Percentiles rank a stretch among this genome's conserved stretches.
Conservation (phyloP, 2,888 invertebrate genomes). For the Acrobasis repandana region DNA sequence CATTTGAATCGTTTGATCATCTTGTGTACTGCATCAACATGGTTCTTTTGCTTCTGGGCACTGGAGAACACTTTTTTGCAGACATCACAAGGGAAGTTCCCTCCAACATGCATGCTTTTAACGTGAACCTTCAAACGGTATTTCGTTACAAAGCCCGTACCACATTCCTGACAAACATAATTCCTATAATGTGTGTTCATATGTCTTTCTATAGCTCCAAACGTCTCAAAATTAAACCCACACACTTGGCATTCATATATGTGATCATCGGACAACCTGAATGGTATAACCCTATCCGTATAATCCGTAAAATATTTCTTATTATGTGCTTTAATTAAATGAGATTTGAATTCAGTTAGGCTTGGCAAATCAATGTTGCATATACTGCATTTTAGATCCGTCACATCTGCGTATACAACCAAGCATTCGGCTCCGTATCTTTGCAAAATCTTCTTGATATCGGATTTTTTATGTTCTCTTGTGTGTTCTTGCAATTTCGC, state of each 20-base stretch:
- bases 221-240: slow-evolving; percentile 63
- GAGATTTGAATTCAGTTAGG: slow-evolving; percentile 56
- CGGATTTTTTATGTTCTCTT: slow-evolving; percentile 45
- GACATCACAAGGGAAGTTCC: slow-evolving; percentile 52
- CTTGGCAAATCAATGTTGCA: slow-evolving; percentile 46
- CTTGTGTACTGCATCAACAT: slow-evolving; percentile 59
- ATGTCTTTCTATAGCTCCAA: slow-evolving; percentile 67
- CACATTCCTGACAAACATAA: slow-evolving; percentile 66
- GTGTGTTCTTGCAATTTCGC: slow-evolving; percentile 50
- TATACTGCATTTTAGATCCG: slow-evolving; percentile 56
- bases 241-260: slow-evolving; percentile 63
- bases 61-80: slow-evolving; percentile 61
- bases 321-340: slow-evolving; percentile 54
- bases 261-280: slow-evolving; percentile 48
- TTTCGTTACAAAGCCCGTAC: slow-evolving; percentile 64
- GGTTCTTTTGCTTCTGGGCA: slow-evolving; percentile 57
- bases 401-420: slow-evolving; percentile 65
- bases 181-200: slow-evolving; percentile 73
- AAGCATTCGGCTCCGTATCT: slow-evolving; percentile 59
- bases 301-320: slow-evolving; percentile 54
- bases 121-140: slow-evolving; percentile 62
- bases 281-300: slow-evolving; percentile 64
- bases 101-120: slow-evolving; percentile 57
- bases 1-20: slow-evolving; percentile 62
- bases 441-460: slow-evolving; percentile 45